Base-by-base conservation (phyloP, 2,797 vertebrate genomes). In the Bradypus variegatus region DNA sequence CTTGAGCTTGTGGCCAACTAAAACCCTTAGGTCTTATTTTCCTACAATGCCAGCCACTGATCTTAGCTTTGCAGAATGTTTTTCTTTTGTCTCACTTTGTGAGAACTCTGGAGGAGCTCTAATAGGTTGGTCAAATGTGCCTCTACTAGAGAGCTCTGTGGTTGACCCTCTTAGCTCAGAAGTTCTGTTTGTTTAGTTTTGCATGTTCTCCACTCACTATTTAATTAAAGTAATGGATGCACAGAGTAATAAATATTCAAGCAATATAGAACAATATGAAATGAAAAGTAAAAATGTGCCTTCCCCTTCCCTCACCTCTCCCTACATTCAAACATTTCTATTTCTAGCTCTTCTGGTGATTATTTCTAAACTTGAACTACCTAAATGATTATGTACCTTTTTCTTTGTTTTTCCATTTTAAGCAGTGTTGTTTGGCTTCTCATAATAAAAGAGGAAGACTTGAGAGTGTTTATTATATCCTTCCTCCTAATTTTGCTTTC, bases 371-470 rank as follows among this genome's bases (percentile, higher is more conserved):
- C 53, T 76, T 76, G 38, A 55, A 75, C 29, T 41, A 27, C 2
- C 11, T n/a, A 73, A 48, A 62, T 53, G 31, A n/a, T 55, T 65
- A 23, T 0, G 19, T 1, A 10, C 12, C 14, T 58, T 75, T 55
- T 53, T 67, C n/a, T 38, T 91, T 18, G 5, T 45, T 88, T 86
- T 89, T 72, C 79, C 21, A 23, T 50, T 91, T 73, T 41, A 76
- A 76, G 29, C n/a, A 50, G 55, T 48, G 23, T 64, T 89, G 78
- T 33, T 23, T 86, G 48, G 29, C 41, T 91, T 94, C 55, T 92
- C 25, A 29, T 31, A n/a, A 1, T 60, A 23, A 70, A 50, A 45
- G 31, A 93, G 41, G 60, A 88, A 70, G 11, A 67, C 7, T 27
- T 29, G 48, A 72, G 75, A 5, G 36, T 8, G 13, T 75, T 73